Base-by-base conservation (phyloP, 2,888 invertebrate genomes). In the Diarsia dahlii region DNA sequence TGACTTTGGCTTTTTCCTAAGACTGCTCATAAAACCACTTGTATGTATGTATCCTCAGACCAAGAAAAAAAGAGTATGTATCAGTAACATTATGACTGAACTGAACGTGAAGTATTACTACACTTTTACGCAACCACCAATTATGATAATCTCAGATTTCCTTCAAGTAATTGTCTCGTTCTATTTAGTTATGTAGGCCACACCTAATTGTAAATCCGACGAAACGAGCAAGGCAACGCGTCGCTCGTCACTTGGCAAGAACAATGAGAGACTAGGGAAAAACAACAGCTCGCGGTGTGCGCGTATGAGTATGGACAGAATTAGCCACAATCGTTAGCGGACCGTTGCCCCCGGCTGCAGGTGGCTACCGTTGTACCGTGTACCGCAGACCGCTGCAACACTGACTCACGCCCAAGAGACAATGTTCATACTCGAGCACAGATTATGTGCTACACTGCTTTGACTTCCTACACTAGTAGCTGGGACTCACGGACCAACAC, bases 271-370 rank as follows among this genome's bases (percentile, higher is more conserved):
- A 78, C 69, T 80, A 82, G 83, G 74, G 81, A 82, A 86, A 88
- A 87, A 88, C 84, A 86, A 88, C 84, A 74, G 80, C 78, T 69
- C 74, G 71, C 79, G 74, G 52, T 28, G 65, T 23, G 68, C 70
- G 52, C 54, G 70, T 45, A 39, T 75, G 79, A 70, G 73, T 83
- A 82, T 84, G 87, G 88, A 92, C 91, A 75, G 89, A 93, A 91
- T 93, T 93, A 93, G 92, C 89, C 81, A 83, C 90, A 90, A 90
- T 89, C 91, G 88, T 92, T 90, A 90, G 88, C 86, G 88, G 92
- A 89, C 89, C 93, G 87, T 91, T 93, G 93, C 91, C 90, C 93
- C 86, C 89, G 82, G 67, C 82, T 84, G 87, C 89, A 90, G 87
- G 89, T 87, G 85, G 74, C 80, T 75, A 48, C 39, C 75, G 52